Percentiles rank a stretch among this genome's conserved stretches.
Evolutionary conservation across 2,113 vertebrate species (phyloP).

Genomic region (Oncorhynchus tshawytscha): DNA sequence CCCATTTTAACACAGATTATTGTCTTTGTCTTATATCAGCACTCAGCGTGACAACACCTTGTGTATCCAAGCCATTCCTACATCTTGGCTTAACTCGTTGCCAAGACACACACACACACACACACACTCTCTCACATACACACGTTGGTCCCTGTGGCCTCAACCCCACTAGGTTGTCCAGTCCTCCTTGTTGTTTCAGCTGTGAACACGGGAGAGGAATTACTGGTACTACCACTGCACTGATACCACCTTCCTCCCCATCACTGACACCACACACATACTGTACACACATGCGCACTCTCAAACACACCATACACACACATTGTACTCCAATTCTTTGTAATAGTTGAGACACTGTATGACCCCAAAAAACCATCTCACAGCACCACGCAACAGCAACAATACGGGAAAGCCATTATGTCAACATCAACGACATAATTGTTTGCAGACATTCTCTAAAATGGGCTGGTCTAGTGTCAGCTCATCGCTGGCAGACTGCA

Average conservation of each 20-base stretch:
- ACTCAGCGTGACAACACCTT: not conserved
- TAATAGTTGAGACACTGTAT: too few relatives aligned
- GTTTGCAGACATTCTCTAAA: not conserved
- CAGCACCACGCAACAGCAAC: too few relatives aligned
- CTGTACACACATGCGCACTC: not conserved
- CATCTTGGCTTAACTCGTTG: constrained; percentile 19
- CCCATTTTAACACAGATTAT: not conserved
- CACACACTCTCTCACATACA: not conserved
- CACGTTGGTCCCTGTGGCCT: constrained; percentile 14
- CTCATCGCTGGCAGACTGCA: too few relatives aligned
- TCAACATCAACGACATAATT: not conserved
- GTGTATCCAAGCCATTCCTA: constrained; percentile 6
- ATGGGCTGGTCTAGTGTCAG: not conserved
- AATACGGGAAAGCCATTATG: not conserved
- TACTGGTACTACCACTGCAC: not conserved
- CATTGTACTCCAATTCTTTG: too few relatives aligned
- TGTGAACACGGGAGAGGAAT: constrained; percentile 33
- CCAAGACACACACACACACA: constrained; percentile 23
- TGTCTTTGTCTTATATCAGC: not conserved
- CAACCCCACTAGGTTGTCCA: constrained; percentile 13
- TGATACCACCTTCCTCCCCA: not conserved
- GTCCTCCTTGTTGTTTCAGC: constrained; percentile 27
- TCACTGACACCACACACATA: not conserved
- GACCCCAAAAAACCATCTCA: too few relatives aligned
- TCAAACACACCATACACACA: not conserved